Evolutionary conservation across 2,113 vertebrate species (phyloP).

Genomic region (Atlantisia rogersi): DNA sequence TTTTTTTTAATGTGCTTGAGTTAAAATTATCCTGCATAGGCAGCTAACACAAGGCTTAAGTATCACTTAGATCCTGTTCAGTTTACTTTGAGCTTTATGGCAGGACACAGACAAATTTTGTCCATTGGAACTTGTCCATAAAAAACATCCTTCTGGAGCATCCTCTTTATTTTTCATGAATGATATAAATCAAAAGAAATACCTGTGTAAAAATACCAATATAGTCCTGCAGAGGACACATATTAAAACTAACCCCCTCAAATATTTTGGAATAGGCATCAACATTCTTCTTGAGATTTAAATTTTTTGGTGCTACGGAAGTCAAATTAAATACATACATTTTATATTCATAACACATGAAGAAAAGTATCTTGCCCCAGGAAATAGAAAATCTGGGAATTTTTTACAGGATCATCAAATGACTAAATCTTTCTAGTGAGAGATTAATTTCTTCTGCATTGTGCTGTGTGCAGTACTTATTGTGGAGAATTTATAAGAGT

Average conservation of each 20-base stretch:
- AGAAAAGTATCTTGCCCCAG: background rate
- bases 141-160: background rate
- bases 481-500: conserved; percentile 56
- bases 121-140: background rate
- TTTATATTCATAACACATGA: background rate
- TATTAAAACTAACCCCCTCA: background rate
- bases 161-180: background rate
- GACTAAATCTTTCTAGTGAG: conserved; percentile 43
- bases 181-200: background rate
- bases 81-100: background rate
- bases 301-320: background rate
- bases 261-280: background rate
- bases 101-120: background rate
- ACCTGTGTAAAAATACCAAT: background rate
- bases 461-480: conserved; percentile 22
- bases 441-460: conserved; percentile 64
- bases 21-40: background rate
- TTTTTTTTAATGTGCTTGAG: background rate
- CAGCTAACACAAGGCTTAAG: background rate
- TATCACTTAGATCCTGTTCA: background rate
- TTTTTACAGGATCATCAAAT: background rate
- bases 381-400: background rate
- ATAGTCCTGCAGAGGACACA: rapidly evolving
- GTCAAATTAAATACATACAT: background rate
- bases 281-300: background rate